phyloP scores from a whole-genome alignment of 2,888 invertebrate genomes.

The Dasypogon diadema region DNA sequence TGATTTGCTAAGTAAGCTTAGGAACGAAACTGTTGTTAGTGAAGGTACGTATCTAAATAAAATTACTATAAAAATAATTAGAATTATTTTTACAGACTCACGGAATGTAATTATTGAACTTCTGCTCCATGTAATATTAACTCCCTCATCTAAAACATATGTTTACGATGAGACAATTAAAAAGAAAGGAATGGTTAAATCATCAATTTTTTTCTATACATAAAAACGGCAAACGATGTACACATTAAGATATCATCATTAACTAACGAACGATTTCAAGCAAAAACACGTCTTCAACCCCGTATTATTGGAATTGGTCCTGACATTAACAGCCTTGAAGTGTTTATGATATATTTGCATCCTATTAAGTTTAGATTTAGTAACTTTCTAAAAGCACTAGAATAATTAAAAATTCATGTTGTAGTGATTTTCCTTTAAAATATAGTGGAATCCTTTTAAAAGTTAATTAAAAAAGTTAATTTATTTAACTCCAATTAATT shows the following conservation, averaged over 20 bases:
- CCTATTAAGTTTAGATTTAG: not conserved
- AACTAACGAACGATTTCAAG: not conserved
- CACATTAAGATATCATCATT: not conserved
- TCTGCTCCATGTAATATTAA: not conserved
- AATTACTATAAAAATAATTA: no score
- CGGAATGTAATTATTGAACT: not conserved
- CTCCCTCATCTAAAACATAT: not conserved
- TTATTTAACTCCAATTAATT: no score
- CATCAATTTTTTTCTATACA: not conserved
- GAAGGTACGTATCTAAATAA: no score
- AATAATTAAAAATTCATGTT: no score
- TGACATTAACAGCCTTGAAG: not conserved
- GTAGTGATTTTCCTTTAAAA: no score
- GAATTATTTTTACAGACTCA: no score
- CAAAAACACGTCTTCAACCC: not conserved
- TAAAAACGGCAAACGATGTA: not conserved
- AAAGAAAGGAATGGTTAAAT: not conserved
- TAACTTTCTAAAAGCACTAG: not conserved
- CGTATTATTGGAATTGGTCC: not conserved
- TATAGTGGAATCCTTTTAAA: no score
- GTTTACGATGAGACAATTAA: not conserved
- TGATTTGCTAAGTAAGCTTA: no score
- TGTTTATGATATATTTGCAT: not conserved
- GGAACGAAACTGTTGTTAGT: no score
- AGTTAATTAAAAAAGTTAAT: no score